Conservation (phyloP, 1,140 invertebrate genomes). For the Ruditapes philippinarum region DNA sequence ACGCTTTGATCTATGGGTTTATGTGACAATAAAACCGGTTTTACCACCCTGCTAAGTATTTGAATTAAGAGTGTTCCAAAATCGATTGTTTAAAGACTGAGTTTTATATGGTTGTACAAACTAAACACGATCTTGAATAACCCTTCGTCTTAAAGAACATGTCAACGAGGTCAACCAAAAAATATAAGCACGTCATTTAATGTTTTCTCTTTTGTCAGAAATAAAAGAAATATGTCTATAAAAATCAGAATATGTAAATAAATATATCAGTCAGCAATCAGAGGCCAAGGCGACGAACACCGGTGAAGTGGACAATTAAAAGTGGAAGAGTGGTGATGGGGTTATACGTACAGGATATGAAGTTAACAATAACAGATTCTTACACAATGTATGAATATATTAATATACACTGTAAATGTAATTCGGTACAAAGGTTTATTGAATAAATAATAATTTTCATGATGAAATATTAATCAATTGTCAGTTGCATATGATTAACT, state of each 20-base stretch:
- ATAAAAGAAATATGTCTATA: conserved; percentile 31
- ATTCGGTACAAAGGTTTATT: too few species aligned
- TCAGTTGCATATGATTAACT: too few species aligned
- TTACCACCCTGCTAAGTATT: conserved; percentile 50
- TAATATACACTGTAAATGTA: too few species aligned
- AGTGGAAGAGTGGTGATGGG: not conserved
- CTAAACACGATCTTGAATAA: not conserved
- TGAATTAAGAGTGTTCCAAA: conserved; percentile 24
- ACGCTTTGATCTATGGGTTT: conserved; percentile 52
- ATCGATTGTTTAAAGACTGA: conserved; percentile 18
- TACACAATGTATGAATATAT: too few species aligned
- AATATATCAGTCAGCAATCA: not conserved
- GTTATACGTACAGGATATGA: too few species aligned
- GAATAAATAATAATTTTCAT: too few species aligned
- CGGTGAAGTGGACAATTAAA: not conserved
- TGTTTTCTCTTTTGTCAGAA: not conserved
- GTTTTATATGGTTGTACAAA: conserved; percentile 16
- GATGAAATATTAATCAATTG: too few species aligned
- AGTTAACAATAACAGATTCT: too few species aligned
- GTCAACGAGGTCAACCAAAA: conserved; percentile 16
- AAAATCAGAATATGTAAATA: conserved; percentile 31
- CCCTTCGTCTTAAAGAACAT: not conserved
- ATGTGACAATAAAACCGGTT: conserved; percentile 36
- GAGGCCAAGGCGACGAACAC: not conserved
- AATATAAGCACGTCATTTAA: not conserved